Base-by-base conservation (phyloP, 2,797 vertebrate species). In the Pyrocephalus nanus region DNA sequence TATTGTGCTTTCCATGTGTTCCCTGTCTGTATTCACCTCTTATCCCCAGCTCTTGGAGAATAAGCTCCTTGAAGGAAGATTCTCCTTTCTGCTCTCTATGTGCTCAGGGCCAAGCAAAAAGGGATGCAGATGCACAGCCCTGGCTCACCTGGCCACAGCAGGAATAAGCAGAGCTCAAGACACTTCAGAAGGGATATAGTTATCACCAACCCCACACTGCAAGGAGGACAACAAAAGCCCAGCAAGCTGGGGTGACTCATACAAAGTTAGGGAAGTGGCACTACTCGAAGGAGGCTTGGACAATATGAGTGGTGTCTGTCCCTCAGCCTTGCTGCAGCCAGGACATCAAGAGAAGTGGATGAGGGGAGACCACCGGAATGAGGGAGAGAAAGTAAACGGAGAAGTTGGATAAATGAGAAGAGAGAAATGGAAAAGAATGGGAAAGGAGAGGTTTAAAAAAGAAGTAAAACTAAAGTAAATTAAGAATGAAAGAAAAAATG, bases 71-170 rank as follows among this genome's bases (percentile, higher is more conserved):
- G 14, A 40, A 76, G 62, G 19, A 73, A 6, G 18, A 85, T 72
- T 88, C 77, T 90, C 29, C 32, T 79, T 95, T 96, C 77, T 83
- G 17, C 81, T 81, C 61, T 70, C 51, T 26, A 15, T 50, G 57
- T 30, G 43, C 77, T 76, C 47, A 87, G 47, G 27, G 53, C 57
- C 26, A 48, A 55, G 48, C 8, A 65, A 53, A 81, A 94, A 50
- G 17, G n/a, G 38, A 82, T 55, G 15, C 0, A 12, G 64, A 71
- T 45, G 29, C 45, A 55, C 5, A 48, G 53, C 14, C 38, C 75
- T 19, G 53, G 45, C 20, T 65, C 0, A 1, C 11, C 38, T 0
- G 2, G 58, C n/a, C 43, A 18, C 8, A 26, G 67, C 21, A 81
- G 71, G 58, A 65, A 55, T 22, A 55, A 92, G 47, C 34, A 88